phyloP scores from a whole-genome alignment of 2,797 vertebrate species.

The Steatocranus sp. region DNA sequence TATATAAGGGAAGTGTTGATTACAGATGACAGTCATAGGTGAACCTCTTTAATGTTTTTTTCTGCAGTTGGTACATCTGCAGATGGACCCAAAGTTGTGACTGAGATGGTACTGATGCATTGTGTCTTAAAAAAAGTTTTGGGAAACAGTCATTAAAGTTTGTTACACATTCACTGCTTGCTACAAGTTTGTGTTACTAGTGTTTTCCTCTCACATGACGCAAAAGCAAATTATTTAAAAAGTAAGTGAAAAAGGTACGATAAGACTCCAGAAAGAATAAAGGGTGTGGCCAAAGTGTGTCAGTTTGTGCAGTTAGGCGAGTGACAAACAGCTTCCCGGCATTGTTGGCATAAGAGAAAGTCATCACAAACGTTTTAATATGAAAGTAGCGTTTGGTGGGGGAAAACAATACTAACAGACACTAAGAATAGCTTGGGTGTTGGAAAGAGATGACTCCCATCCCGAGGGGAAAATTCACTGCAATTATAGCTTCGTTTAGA shows the following conservation, averaged over 20 bases:
- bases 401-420: conserved; percentile 72
- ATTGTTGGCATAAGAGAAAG: conserved; percentile 71
- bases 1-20: not conserved
- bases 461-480: conserved; percentile 58
- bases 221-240: not conserved
- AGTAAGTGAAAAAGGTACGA: conserved; percentile 9
- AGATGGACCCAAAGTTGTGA: not conserved
- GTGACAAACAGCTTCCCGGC: conserved; percentile 78
- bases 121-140: not conserved
- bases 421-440: conserved; percentile 72
- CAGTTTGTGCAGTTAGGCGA: conserved; percentile 39
- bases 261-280: conserved; percentile 6
- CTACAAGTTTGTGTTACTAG: not conserved
- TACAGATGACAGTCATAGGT: not conserved
- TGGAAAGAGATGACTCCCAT: conserved; percentile 72
- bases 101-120: not conserved
- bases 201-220: not conserved
- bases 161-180: not conserved
- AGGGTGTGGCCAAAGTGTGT: conserved; percentile 50
- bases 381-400: conserved; percentile 65
- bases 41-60: not conserved
- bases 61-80: not conserved
- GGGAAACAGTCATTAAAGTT: not conserved
- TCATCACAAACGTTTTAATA: conserved; percentile 66
- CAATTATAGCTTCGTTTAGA: conserved; percentile 59